These are phyloP conservation scores for Zhuqinia jingwanae DNA, from an alignment of 2,888 invertebrate genomes.

Conservation along the genomic window DNA sequence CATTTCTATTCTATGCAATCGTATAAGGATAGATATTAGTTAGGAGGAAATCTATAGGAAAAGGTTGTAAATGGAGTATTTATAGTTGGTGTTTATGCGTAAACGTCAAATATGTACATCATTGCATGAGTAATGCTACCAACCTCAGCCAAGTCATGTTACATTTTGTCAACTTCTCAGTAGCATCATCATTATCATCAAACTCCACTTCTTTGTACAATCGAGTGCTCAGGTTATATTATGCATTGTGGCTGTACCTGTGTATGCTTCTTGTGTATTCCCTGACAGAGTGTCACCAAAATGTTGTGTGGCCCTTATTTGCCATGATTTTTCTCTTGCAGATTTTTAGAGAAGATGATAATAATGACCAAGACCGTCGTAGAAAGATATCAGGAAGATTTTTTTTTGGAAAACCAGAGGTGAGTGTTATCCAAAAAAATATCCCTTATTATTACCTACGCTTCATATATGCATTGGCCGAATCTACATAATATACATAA, in stretches of 20 bases:
- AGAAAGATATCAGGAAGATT: slow-evolving; percentile 1
- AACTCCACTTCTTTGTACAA: background rate
- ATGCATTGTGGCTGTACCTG: background rate
- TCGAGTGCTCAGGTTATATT: background rate
- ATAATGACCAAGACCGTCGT: slow-evolving; percentile 55
- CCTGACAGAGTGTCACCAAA: slow-evolving; percentile 23
- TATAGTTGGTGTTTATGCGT: background rate
- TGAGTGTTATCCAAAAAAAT: slow-evolving; percentile 20
- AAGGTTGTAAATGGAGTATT: background rate
- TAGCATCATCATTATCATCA: slow-evolving; percentile 14
- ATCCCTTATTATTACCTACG: background rate
- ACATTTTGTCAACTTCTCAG: slow-evolving; percentile 56
- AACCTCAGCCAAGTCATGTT: slow-evolving; percentile 38
- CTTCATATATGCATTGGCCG: no score
- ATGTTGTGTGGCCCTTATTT: slow-evolving; percentile 31
- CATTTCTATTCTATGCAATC: background rate
- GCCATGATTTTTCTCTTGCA: slow-evolving; percentile 43
- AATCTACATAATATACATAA: no score
- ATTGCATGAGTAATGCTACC: slow-evolving; percentile 53
- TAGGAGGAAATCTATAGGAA: background rate
- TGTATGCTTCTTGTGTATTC: slow-evolving; percentile 27
- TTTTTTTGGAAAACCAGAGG: slow-evolving; percentile 38
- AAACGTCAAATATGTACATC: slow-evolving; percentile 5
- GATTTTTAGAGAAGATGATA: slow-evolving; percentile 49
- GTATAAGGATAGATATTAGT: background rate